Base-by-base conservation (phyloP, 2,113 vertebrate species). In the Gymnorhina tibicen region DNA sequence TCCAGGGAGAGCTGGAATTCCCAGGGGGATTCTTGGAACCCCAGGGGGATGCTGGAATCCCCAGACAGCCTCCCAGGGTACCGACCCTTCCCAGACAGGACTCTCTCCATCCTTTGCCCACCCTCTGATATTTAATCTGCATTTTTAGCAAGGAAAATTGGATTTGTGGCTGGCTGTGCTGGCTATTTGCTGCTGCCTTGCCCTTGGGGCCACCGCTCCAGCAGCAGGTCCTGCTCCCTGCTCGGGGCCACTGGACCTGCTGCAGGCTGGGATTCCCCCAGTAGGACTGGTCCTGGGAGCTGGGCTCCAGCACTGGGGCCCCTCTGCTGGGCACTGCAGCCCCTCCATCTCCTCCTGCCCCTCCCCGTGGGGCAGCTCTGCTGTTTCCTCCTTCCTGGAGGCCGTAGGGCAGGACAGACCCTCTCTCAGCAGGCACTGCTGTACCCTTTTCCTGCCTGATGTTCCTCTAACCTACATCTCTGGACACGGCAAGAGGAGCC, bases 311-410 rank as follows among this genome's bases (percentile, higher is more conserved):
- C 59, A 37, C 47, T 2, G 1, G 14, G 46, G 10, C 35, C 32
- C 32, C 41, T 9, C 1, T 6, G n/a, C 13, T 9, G 39, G 32
- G 35, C 8, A 3, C 42, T 2, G 0, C 5, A 0, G 55, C 13
- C 22, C 46, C 50, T 78, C 28, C 52, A 26, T 32, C 55, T 59
- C 80, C 39, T 73, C 60, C 53, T 55, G 66, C 9, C 32, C 59
- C 32, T 58, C 59, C 37, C 75, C 24, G 1, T 10, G 16, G 32
- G 37, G 35, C 28, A 55, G 39, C n/a, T 82, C 69, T 52, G 37
- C 49, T 11, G 11, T 22, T 39, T 62, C 55, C 46, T 62, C 55
- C 46, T 70, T 55, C 32, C 50, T 5, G 2, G 24, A 59, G 35
- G 46, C 41, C 0, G 0, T 1, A 33, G 62, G 28, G 22, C 41